Conservation (phyloP, 2,113 vertebrate species). For the Tetraodon nigroviridis region DNA sequence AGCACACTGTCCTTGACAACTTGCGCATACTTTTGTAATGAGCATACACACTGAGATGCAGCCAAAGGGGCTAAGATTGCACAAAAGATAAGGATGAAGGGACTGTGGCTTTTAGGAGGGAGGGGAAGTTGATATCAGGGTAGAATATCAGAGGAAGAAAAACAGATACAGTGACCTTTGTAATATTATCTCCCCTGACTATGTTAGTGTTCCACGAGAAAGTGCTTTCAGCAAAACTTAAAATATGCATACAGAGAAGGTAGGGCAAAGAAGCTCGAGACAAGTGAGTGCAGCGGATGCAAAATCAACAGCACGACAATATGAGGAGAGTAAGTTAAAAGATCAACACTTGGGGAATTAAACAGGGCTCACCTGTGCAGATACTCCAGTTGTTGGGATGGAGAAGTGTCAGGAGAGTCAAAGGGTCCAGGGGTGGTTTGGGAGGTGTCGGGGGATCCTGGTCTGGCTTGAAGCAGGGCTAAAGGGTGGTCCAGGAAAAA, state of each 20-base stretch:
- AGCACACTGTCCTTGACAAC: conserved; percentile 15
- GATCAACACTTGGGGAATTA: conserved; percentile 12
- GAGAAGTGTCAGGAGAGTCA: conserved; percentile 76
- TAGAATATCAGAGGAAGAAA: conserved; percentile 45
- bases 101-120: conserved; percentile 27
- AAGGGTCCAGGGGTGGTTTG: conserved; percentile 74
- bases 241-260: conserved; percentile 36
- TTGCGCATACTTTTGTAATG: conserved; percentile 14
- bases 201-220: conserved; percentile 42
- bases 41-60: conserved; percentile 12
- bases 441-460: conserved; percentile 50
- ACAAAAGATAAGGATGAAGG: conserved; percentile 45
- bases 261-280: not conserved
- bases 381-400: conserved; percentile 53
- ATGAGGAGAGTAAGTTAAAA: conserved; percentile 16
- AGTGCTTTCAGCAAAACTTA: conserved; percentile 56
- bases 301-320: conserved; percentile 26
- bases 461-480: conserved; percentile 50
- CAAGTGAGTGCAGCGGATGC: conserved; percentile 3
- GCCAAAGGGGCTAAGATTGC: conserved; percentile 37
- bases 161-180: conserved; percentile 58
- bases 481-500: conserved; percentile 64
- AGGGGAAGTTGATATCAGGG: conserved; percentile 48
- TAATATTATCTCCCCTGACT: conserved; percentile 54
- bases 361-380: conserved; percentile 69